Evolutionary conservation across 2,797 vertebrate species (phyloP), one percentile per base, ranked within the genome.

Genomic region (Podargus strigoides): DNA sequence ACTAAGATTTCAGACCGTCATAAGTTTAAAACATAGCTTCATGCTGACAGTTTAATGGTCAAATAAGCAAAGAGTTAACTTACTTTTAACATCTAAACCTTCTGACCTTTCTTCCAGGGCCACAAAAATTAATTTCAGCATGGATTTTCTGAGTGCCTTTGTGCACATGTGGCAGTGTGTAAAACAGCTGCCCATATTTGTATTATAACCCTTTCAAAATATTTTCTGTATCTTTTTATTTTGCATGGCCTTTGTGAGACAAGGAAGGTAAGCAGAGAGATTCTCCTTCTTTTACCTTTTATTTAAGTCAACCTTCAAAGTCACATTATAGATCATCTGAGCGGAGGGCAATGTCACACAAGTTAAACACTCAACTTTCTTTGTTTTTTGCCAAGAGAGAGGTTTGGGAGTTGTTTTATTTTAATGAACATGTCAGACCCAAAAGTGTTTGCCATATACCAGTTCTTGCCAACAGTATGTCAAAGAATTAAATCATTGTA

Each of bases 31-130:
- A 90, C 55, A 79, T 76, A 81, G 47, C 85, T 94, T 89, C 78
- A 85, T 89, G 89, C 28, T 97, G 97, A 97, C 96, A 97, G 94
- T 79, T 97, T 97, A 96, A 97, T 97, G 91, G 92, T 96, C 79
- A 74, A 96, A 97, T 92, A 97, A 95, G 81, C 83, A 96, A 96
- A 90, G 93, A 97, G 83, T 95, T 97, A 97, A 97, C 87, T 96
- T 93, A 95, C 95, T 97, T 97, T 95, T 95, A 97, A 96, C 89
- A 88, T 96, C 84, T 95, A 97, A 97, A 96, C 77, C 72, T 96
- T 94, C 58, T 87, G 91, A 94, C 90, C 94, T 96, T 89, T 96
- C 66, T 91, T 90, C 60, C 56, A 30, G 10, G 85, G 84, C 76
- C 91, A 91, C 96, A 94, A 94, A 95, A 93, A 94, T 74, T 53